A percentile compares a stretch with the other conserved stretches of the same genome.
Evolutionary conservation across 2,797 vertebrate genomes (phyloP).

Genomic region (Momotus momota): DNA sequence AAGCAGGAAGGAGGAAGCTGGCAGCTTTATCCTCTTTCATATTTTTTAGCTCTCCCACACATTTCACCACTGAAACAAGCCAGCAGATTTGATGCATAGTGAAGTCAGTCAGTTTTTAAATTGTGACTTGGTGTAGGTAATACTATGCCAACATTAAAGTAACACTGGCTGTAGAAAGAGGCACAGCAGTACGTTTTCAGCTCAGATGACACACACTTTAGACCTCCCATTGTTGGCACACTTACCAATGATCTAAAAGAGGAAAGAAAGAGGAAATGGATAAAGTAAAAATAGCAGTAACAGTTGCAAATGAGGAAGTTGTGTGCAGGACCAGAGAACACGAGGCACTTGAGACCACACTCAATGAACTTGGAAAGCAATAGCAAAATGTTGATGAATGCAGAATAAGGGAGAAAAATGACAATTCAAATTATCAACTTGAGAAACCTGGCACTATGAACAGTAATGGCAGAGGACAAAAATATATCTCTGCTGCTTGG

Average conservation of each 20-base stretch:
- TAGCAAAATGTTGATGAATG: neutral
- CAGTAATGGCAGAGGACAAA: neutral
- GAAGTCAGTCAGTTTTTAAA: neutral
- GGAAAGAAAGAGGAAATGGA: neutral
- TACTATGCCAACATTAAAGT: neutral
- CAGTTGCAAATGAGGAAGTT: neutral
- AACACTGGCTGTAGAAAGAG: neutral
- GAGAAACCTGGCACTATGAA: neutral
- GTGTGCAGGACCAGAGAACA: neutral
- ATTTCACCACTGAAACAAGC: neutral
- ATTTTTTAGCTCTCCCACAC: neutral
- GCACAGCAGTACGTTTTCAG: neutral
- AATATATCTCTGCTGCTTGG: neutral
- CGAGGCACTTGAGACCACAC: neutral
- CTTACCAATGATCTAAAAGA: neutral
- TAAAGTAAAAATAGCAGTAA: neutral
- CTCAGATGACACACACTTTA: neutral
- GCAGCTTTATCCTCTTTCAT: neutral
- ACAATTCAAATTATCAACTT: neutral
- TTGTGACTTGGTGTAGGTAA: neutral
- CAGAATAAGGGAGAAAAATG: neutral
- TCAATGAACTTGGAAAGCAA: neutral
- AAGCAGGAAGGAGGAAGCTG: neutral
- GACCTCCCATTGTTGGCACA: neutral
- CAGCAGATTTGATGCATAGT: neutral